phyloP scores from a whole-genome alignment of 37 sponge, comb jelly and placozoan species.

The Crambe crambe region DNA sequence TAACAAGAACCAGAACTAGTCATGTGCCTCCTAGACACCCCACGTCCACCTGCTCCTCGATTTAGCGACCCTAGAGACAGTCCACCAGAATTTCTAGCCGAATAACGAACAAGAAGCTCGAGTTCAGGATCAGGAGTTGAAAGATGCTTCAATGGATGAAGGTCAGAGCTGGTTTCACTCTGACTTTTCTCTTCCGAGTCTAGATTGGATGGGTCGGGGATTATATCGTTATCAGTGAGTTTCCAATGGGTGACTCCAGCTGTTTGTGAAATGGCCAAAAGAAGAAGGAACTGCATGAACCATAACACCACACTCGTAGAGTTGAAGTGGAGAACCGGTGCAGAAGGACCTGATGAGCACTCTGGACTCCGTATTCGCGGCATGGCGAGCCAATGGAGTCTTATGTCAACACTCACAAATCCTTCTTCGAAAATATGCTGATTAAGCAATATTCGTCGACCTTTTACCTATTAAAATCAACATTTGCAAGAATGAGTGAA shows the following conservation, averaged over 20 bases:
- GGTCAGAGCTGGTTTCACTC: neutral
- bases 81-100: conserved; percentile 18
- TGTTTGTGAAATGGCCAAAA: neutral
- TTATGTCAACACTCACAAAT: too few species aligned
- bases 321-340: neutral
- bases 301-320: neutral
- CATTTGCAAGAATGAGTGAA: conserved; percentile 17
- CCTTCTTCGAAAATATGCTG: neutral
- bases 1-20: neutral
- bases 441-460: neutral
- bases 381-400: too few species aligned
- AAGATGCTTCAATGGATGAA: neutral
- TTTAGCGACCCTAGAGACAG: neutral
- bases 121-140: conserved; percentile 31
- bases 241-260: conserved; percentile 78
- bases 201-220: conserved; percentile 2
- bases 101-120: conserved; percentile 12
- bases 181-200: neutral
- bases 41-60: neutral
- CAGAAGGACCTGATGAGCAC: too few species aligned
- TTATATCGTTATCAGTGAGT: conserved; percentile 49
- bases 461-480: neutral
- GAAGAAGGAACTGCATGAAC: conserved; percentile 12
- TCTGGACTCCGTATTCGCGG: too few species aligned
- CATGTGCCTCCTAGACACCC: neutral